Evolutionary conservation across 2,113 vertebrate species (phyloP), one percentile per base, ranked within the genome.

Genomic region (Desmodus rotundus): DNA sequence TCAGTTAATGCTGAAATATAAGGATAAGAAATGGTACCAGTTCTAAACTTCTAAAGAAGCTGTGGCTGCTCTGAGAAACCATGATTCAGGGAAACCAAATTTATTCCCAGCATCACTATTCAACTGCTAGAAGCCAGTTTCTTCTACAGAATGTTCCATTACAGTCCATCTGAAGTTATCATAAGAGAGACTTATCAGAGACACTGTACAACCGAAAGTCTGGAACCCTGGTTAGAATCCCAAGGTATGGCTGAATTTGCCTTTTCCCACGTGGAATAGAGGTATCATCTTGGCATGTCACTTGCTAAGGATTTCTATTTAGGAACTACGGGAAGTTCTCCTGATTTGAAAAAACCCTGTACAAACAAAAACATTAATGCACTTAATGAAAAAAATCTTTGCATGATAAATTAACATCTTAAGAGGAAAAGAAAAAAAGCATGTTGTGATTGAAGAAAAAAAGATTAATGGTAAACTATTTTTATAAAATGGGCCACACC

Each of bases 21-120:
- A 99, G 98, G 99, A 99, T 98, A 99, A 99, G 99, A 99, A 99
- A 98, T 99, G 99, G 99, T 99, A 99, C 98, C 99, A 99, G 98
- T 99, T 99, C 97, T 99, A 99, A 99, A 98, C 97, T 97, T 96
- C 93, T 83, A 72, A 97, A 96, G 93, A 93, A 97, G 82, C 97
- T 96, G 85, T 96, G 92, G 97, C 92, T 98, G 97, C 96, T 95
- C 96, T 98, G 96, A 97, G 97, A 97, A 97, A 97, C 85, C 95
- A 96, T 94, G 96, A 95, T 97, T 98, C 97, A 98, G 97, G 98
- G 98, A 98, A 98, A 97, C 94, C 97, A 97, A 98, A 94, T 97
- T 98, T 96, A 97, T 97, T 98, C 98, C 98, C 97, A 97, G 97
- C 97, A 86, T 89, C 96, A 94, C 96, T 93, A 96, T 88, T 96